Evolutionary conservation across 2,113 vertebrate species (phyloP), one percentile per base, ranked within the genome.

Genomic region (Terrapene triunguis): DNA sequence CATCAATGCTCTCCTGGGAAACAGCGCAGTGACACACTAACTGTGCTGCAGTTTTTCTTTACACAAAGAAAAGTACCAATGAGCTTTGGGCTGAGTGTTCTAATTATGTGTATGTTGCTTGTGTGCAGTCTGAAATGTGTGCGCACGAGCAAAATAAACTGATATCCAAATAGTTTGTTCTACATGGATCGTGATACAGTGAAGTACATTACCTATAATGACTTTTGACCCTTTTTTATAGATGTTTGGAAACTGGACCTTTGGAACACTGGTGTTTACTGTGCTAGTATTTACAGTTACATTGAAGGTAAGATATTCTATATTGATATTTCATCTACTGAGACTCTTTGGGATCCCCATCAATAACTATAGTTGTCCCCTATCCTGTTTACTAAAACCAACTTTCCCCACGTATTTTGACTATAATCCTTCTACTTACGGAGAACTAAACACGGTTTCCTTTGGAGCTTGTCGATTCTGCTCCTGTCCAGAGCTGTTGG

Each of bases 161-260:
- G 62, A 88, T 17, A 35, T 89, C 65, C 91, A 50, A 86, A 80
- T 74, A 25, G 4, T 82, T 92, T 91, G 55, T 78, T 50, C 51
- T 94, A 69, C 17, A 44, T 44, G n/a, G 21, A 11, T 53, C 10
- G 59, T 72, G 10, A 35, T 8, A 0, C 17, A 48, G 2, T 44
- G 19, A 4, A 24, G 2, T 14, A 7, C 48, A 9, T 38, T 88
- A 22, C 21, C 54, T 74, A 2, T 47, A 80, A 93, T 80, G 80
- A 55, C 59, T 94, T 91, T 87, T 91, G 72, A 8, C 51, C 10
- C 2, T 94, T 93, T 96, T 95, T 96, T 87, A 57, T 97, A 99
- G 99, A 98, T 99, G 97, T 99, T 99, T 98, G 99, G 99, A 95
- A 99, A 99, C 94, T 99, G 99, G 99, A 99, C 99, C 3, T 99